Conservation (phyloP, 2,797 vertebrate genomes). For the Salmo trutta region DNA sequence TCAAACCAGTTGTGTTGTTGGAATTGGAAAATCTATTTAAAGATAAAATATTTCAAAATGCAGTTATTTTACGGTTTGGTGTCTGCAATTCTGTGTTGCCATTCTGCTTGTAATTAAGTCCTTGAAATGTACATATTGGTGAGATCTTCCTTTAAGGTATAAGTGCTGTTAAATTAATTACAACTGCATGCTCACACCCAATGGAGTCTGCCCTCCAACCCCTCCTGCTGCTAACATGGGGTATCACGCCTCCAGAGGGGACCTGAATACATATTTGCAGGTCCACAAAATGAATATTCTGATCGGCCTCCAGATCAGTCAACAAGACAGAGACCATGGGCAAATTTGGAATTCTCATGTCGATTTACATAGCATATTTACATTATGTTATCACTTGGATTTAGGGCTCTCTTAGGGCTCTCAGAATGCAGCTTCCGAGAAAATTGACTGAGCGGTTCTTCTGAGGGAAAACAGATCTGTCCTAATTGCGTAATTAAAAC, state of each 20-base stretch:
- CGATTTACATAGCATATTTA: slow-evolving; percentile 6
- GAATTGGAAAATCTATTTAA: slow-evolving; percentile 43
- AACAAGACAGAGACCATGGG: not conserved
- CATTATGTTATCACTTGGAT: not conserved
- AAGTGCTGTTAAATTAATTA: slow-evolving; percentile 4
- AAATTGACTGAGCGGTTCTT: not conserved
- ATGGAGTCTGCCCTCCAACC: slow-evolving; percentile 10
- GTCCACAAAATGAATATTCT: not conserved
- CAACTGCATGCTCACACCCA: not conserved
- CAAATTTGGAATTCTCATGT: not conserved
- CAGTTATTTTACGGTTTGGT: not conserved
- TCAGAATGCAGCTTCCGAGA: not conserved
- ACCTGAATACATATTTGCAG: not conserved
- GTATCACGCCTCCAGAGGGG: not conserved
- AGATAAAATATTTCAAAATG: slow-evolving; percentile 2
- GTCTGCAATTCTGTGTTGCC: not conserved
- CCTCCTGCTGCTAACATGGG: slow-evolving; percentile 26
- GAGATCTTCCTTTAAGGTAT: not conserved
- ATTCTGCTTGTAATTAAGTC: not conserved
- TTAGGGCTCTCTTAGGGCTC: not conserved
- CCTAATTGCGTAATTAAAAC: slow-evolving; percentile 29
- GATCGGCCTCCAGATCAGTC: not conserved
- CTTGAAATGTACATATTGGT: not conserved
- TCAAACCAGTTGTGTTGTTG: slow-evolving; percentile 33
- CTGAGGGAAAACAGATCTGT: not conserved